Conservation (phyloP, 2,888 invertebrate genomes). For the Bombylius major region DNA sequence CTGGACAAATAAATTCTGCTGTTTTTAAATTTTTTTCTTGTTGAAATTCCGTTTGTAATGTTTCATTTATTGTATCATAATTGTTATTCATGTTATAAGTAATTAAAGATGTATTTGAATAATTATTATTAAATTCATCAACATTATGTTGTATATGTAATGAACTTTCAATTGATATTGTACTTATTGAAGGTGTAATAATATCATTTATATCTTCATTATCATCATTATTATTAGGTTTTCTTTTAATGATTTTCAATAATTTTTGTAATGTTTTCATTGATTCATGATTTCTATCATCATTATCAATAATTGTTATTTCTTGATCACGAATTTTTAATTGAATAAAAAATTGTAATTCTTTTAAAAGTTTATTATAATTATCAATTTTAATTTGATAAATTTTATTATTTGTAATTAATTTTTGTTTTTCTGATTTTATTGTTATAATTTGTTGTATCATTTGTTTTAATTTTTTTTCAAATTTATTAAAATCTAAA, state of each 20-base stretch:
- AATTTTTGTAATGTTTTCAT: neutral
- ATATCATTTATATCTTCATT: neutral
- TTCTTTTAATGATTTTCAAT: neutral
- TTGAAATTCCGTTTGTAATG: no score
- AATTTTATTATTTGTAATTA: neutral
- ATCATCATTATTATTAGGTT: neutral
- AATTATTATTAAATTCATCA: no score
- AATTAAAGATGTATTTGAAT: no score
- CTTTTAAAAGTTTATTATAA: neutral
- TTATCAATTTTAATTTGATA: neutral
- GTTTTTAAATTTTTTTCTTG: no score
- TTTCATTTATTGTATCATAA: no score
- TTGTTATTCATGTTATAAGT: no score
- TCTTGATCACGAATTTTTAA: neutral
- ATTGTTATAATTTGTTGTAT: neutral
- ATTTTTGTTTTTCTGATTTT: neutral
- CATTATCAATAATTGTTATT: neutral
- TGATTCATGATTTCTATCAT: no score
- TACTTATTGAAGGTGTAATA: neutral
- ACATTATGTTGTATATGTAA: neutral
- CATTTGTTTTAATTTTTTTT: neutral
- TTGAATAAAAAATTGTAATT: neutral
- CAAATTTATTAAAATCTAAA: neutral
- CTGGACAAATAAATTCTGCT: no score
- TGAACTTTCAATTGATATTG: neutral